These are phyloP conservation scores for Platycheirus albimanus DNA, from an alignment of 2,888 invertebrate species.

Conservation along the genomic window DNA sequence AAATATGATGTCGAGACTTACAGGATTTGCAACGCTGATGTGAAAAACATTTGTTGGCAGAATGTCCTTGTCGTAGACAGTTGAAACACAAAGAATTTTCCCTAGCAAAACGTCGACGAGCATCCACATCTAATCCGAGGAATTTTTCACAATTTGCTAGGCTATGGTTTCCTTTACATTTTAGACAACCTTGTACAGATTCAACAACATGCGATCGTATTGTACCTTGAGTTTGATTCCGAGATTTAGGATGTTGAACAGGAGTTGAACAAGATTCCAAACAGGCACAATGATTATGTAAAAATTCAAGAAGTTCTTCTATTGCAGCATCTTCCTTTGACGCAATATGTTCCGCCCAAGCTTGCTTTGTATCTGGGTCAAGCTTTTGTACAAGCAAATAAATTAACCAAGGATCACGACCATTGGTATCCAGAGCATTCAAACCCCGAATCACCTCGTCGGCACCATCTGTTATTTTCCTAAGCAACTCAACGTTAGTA, in stretches of 20 bases:
- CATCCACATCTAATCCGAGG: not conserved
- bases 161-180: no score
- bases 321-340: slow-evolving; percentile 20
- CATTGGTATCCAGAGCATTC: no score
- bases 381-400: slow-evolving; percentile 22
- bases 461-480: slow-evolving; percentile 56
- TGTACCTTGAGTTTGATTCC: not conserved
- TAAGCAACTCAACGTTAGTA: slow-evolving; percentile 16
- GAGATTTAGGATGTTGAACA: not conserved
- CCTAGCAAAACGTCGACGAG: slow-evolving; percentile 12
- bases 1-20: no score
- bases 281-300: no score
- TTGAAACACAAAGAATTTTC: slow-evolving; percentile 31
- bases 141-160: slow-evolving; percentile 25
- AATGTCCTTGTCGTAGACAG: slow-evolving; percentile 21
- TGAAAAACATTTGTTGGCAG: slow-evolving; percentile 11
- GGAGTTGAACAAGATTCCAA: slow-evolving; percentile 22
- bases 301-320: slow-evolving; percentile 23
- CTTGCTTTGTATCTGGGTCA: slow-evolving; percentile 26
- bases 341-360: slow-evolving; percentile 20
- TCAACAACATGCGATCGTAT: slow-evolving; percentile 25
- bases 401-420: slow-evolving; percentile 32
- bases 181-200: not conserved
- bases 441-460: no score
- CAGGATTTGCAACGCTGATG: slow-evolving; percentile 2